Evolutionary conservation across 2,888 invertebrate species (phyloP), one percentile per base, ranked within the genome.

Genomic region (Synergus umbraculus): DNA sequence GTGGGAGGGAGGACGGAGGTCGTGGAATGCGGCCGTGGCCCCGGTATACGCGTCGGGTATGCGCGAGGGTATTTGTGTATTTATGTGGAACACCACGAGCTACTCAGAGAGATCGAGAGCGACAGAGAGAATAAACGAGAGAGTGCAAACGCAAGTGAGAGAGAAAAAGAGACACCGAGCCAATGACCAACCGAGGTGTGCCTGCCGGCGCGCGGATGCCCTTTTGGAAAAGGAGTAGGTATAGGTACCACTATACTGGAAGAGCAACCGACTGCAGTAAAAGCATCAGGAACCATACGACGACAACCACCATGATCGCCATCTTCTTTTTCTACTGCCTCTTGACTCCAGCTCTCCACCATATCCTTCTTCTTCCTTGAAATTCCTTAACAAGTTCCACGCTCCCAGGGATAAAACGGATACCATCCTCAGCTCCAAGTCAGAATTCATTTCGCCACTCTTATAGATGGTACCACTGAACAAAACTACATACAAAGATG

Each of bases 171-270:
- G 67, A 78, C 80, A 82, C 82, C 87, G 89, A 90, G 89, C 90
- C 89, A 90, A 91, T 91, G 90, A 90, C 90, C 91, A 91, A 88
- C 87, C 90, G 90, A 91, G 90, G 90, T 90, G 91, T 89, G 91
- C 88, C 86, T 88, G 90, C 88, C 85, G 85, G 83, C 81, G 82
- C 82, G 81, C 83, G 83, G 84, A 84, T 90, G 88, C 88, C 89
- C 89, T 89, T 90, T 91, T 87, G 87, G 86, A 90, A 87, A 85
- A 83, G 78, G 43, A 87, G 87, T 85, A 83, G 86, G 84, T 85
- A 86, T 84, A 54, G 79, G 67, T 73, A 69, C 76, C 43, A 77
- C 80, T 77, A 49, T 60, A 63, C 49, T 77, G 77, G 76, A 79
- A 77, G 78, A 73, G 77, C 78, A 87, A 87, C 86, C 88, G 88